These are phyloP conservation scores for Drosophila triauraria DNA, from an alignment of 1,140 invertebrate genomes.

Conservation along the genomic window DNA sequence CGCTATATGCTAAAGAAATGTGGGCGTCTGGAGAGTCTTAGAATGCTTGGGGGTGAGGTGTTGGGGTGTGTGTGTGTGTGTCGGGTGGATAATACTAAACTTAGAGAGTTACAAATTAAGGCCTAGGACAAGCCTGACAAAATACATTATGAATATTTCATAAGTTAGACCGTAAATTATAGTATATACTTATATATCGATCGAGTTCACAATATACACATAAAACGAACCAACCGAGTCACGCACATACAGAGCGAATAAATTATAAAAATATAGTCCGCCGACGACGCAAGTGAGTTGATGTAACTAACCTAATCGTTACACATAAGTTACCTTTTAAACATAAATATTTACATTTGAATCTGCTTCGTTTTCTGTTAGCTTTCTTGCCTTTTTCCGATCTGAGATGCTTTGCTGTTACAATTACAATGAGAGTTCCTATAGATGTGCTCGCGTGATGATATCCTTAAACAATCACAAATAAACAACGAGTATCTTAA, in stretches of 20 bases:
- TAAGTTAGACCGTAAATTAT: conserved; percentile 71
- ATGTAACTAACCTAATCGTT: conserved; percentile 60
- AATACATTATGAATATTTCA: conserved; percentile 65
- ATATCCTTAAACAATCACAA: conserved; percentile 65
- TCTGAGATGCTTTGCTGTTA: conserved; percentile 47
- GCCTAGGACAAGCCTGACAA: conserved; percentile 15
- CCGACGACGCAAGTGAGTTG: conserved; percentile 31
- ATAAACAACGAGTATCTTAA: conserved; percentile 56
- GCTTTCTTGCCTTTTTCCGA: conserved; percentile 12
- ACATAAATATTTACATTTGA: conserved; percentile 67
- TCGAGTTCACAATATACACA: conserved; percentile 55
- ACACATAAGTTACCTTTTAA: conserved; percentile 62
- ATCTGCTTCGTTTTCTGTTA: conserved; percentile 31
- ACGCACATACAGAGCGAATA: conserved; percentile 52
- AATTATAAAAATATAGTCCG: conserved; percentile 79
- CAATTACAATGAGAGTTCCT: conserved; percentile 59
- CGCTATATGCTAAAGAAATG: conserved; percentile 71
- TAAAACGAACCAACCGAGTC: conserved; percentile 60
- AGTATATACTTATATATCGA: conserved; percentile 49
- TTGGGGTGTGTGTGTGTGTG: conserved; percentile 27
- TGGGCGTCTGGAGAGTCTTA: conserved; percentile 54
- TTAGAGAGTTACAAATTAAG: conserved; percentile 65
- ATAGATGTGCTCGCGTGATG: conserved; percentile 37
- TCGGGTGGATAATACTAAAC: conserved; percentile 69
- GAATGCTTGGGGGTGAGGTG: conserved; percentile 44